Conservation (phyloP, 2,888 invertebrate genomes). For the Hanleya hanleyi region DNA sequence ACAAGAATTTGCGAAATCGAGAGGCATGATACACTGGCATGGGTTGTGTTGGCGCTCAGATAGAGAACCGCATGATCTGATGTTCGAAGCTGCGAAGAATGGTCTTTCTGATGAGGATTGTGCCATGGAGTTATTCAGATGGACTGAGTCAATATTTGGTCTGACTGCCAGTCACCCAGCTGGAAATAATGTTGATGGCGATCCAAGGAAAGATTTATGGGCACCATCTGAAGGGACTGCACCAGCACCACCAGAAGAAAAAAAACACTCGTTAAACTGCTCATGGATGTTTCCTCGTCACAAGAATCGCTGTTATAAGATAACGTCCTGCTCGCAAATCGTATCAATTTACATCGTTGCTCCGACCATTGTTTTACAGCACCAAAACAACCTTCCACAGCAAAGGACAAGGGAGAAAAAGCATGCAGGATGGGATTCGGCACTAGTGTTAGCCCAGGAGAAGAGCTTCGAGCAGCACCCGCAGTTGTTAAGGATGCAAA, state of each 20-base stretch:
- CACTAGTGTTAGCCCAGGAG: slow-evolving; percentile 20
- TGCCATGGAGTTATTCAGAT: slow-evolving; percentile 21
- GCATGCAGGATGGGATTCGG: slow-evolving; percentile 43
- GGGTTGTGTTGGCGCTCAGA: too few relatives aligned
- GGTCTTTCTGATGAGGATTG: slow-evolving; percentile 23
- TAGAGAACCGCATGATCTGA: too few relatives aligned
- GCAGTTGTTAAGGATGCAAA: slow-evolving; percentile 34
- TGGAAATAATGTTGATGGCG: slow-evolving; percentile 34
- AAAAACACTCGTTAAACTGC: slow-evolving; percentile 40
- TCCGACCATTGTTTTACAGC: slow-evolving; percentile 25
- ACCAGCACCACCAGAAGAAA: slow-evolving; percentile 36
- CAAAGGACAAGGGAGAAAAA: neutral
- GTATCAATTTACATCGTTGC: too few relatives aligned
- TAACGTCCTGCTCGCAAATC: slow-evolving; percentile 26
- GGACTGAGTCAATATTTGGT: slow-evolving; percentile 20
- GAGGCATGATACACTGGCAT: too few relatives aligned
- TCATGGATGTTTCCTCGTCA: slow-evolving; percentile 37
- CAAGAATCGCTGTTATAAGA: slow-evolving; percentile 41
- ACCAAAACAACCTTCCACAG: too few relatives aligned
- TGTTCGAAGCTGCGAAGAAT: too few relatives aligned
- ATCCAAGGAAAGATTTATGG: slow-evolving; percentile 43
- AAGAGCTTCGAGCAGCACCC: slow-evolving; percentile 21
- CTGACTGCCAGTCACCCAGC: too few relatives aligned
- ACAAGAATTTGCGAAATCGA: too few relatives aligned
- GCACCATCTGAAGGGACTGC: slow-evolving; percentile 45